These are phyloP conservation scores for Bombus polaris DNA, from an alignment of 1,140 invertebrate species.

Conservation along the genomic window DNA sequence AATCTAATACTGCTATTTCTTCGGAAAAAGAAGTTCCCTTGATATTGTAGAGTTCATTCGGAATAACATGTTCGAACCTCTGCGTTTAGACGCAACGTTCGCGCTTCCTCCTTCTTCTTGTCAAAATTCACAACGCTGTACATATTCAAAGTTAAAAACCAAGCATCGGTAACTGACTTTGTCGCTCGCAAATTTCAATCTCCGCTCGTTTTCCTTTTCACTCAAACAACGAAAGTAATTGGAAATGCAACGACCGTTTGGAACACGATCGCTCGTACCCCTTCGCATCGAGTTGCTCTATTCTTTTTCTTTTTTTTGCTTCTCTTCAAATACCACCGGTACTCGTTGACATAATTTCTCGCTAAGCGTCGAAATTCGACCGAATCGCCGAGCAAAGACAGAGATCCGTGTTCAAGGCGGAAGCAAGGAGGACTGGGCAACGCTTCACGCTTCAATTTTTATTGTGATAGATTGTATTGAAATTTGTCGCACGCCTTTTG, in stretches of 20 bases:
- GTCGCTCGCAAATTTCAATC: background rate
- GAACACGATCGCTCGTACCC: background rate
- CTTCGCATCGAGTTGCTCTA: background rate
- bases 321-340: no score
- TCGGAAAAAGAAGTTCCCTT: background rate
- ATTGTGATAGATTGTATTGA: slow-evolving; percentile 68
- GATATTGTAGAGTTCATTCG: background rate
- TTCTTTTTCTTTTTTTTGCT: background rate
- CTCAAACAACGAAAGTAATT: no score
- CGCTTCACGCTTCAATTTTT: slow-evolving; percentile 62
- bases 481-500: slow-evolving; percentile 50
- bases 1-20: slow-evolving; percentile 5
- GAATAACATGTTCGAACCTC: slow-evolving; percentile 10
- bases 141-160: background rate
- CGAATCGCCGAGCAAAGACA: background rate
- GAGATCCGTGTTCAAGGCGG: background rate
- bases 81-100: background rate
- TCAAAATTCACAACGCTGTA: background rate
- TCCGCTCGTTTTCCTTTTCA: no score
- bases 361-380: background rate
- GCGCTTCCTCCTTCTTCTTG: background rate
- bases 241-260: background rate
- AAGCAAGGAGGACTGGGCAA: slow-evolving; percentile 52
- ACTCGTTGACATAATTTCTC: background rate
- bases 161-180: background rate